phyloP scores from a whole-genome alignment of 2,888 invertebrate genomes.

The Pseudococcus jackbeardsleyi region DNA sequence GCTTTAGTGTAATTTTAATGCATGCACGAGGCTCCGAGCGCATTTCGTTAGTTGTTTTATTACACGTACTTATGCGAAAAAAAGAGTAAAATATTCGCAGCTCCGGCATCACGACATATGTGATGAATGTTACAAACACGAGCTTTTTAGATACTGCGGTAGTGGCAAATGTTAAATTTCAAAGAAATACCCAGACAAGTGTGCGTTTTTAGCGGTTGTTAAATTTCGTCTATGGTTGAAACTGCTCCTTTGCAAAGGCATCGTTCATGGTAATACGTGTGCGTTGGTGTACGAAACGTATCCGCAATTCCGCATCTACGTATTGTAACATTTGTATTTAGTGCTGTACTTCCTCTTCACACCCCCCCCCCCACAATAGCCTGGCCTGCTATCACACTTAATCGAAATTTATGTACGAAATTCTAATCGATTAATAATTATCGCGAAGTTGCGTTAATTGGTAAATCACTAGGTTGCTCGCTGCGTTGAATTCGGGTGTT shows the following conservation, averaged over 20 bases:
- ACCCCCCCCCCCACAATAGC: not conserved
- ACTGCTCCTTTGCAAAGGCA: not conserved
- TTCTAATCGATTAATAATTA: constrained; percentile 43
- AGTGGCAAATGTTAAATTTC: not conserved
- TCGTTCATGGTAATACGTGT: not conserved
- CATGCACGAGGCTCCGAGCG: not conserved
- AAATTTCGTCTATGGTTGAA: not conserved
- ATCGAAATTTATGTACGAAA: constrained; percentile 46
- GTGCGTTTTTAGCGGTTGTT: constrained; percentile 3
- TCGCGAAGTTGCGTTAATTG: constrained; percentile 33
- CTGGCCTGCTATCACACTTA: not conserved
- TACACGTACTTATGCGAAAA: not conserved
- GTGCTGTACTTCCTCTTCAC: not conserved
- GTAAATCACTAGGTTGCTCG: not conserved
- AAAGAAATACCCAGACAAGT: constrained; percentile 14
- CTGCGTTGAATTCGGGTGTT: not conserved
- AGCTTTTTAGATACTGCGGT: not conserved
- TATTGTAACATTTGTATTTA: constrained; percentile 41
- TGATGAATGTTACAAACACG: not conserved
- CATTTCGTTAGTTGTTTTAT: constrained; percentile 12
- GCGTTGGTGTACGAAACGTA: not conserved
- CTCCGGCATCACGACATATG: not conserved
- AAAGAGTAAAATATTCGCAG: not conserved
- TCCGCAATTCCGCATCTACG: not conserved
- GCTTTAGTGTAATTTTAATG: constrained; percentile 13